Evolutionary conservation across 2,888 invertebrate species (phyloP).

Genomic region (Drosophila kuntzei): DNA sequence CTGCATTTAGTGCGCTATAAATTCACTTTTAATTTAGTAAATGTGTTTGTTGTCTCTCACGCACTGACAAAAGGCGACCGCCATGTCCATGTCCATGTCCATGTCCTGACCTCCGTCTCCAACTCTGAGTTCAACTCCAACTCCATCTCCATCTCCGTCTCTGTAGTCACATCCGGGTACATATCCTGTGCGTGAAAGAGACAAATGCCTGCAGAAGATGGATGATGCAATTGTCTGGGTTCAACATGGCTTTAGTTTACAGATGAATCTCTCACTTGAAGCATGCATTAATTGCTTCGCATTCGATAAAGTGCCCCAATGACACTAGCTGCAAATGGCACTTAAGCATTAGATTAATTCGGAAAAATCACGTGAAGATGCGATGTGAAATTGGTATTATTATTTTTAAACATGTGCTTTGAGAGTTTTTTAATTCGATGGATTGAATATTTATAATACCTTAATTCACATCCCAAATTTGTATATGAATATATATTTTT

Average conservation of each 20-base stretch:
- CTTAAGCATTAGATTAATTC: slow-evolving; percentile 36
- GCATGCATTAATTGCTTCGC: slow-evolving; percentile 59
- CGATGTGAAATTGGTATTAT: not conserved
- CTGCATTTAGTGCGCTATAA: slow-evolving; percentile 81
- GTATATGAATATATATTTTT: no score
- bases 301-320: slow-evolving; percentile 56
- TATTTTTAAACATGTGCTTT: not conserved
- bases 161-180: slow-evolving; percentile 3
- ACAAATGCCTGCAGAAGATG: slow-evolving; percentile 77
- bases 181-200: slow-evolving; percentile 63
- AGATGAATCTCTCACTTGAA: slow-evolving; percentile 57
- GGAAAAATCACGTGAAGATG: not conserved
- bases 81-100: slow-evolving; percentile 36
- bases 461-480: no score
- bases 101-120: slow-evolving; percentile 8
- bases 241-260: slow-evolving; percentile 52
- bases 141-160: slow-evolving; percentile 5
- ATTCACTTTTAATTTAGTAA: slow-evolving; percentile 81
- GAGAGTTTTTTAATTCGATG: not conserved
- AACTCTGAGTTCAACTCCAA: not conserved
- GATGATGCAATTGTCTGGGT: slow-evolving; percentile 73
- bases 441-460: no score
- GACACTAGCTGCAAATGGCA: slow-evolving; percentile 48
- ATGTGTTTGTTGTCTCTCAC: slow-evolving; percentile 73
- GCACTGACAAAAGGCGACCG: slow-evolving; percentile 61